Evolutionary conservation across 2,113 vertebrate species (phyloP).

Genomic region (pig (Sus scrofa)): T2T-Sscrofa CM000826.6:20868501-20869000

Average conservation of each 20-base stretch:
- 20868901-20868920: not conserved
- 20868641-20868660: not conserved
- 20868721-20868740: not conserved
- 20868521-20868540: not conserved
- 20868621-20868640: not conserved
- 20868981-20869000: not conserved
- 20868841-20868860: not conserved
- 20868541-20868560: not conserved
- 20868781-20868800: not conserved
- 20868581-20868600: not conserved
- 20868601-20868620: not conserved
- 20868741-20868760: not conserved
- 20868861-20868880: constrained; percentile 31
- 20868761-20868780: not conserved
- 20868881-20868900: not conserved
- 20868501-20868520: not conserved
- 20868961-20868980: not conserved
- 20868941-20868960: not conserved
- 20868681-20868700: not conserved
- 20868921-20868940: not conserved
- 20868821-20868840: not conserved
- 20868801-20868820: not conserved
- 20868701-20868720: not conserved
- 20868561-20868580: not conserved
- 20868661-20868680: not conserved